Conservation (phyloP, 2,113 vertebrate genomes). For the Nesogale talazaci region DNA sequence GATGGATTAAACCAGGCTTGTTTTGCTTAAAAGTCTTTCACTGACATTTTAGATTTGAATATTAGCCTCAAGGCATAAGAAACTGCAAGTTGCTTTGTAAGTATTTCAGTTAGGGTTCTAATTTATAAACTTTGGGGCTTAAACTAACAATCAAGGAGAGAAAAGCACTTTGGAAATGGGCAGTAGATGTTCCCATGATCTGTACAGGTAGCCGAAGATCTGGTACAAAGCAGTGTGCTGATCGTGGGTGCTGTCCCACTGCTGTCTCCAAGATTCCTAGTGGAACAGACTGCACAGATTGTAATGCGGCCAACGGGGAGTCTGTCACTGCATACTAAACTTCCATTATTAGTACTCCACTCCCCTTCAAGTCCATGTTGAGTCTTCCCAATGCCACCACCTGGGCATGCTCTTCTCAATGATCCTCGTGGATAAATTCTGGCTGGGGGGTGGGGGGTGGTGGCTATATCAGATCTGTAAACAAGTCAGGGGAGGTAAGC, state of each 20-base stretch:
- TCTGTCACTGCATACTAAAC: no score
- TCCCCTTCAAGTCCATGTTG: not conserved
- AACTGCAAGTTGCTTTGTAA: not conserved
- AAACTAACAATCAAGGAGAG: not conserved
- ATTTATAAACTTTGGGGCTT: not conserved
- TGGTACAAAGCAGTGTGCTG: not conserved
- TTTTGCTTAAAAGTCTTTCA: slow-evolving; percentile 18
- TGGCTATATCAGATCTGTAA: not conserved
- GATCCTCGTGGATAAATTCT: not conserved
- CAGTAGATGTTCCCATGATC: not conserved
- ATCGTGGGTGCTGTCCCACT: fast-evolving
- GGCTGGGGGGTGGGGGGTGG: no score
- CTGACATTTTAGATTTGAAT: slow-evolving; percentile 46
- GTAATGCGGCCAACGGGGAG: fast-evolving
- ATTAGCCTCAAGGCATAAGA: not conserved
- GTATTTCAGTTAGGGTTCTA: not conserved
- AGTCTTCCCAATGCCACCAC: not conserved
- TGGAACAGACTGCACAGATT: fast-evolving
- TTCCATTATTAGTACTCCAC: not conserved
- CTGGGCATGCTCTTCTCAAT: not conserved
- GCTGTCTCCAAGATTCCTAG: fast-evolving
- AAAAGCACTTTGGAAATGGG: not conserved
- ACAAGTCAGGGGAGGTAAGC: not conserved
- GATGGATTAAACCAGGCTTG: not conserved
- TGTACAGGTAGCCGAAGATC: not conserved